A percentile compares a stretch with the other conserved stretches of the same genome.
Evolutionary conservation across 2,113 vertebrate genomes (phyloP).

Genomic region (Bos indicus): DNA sequence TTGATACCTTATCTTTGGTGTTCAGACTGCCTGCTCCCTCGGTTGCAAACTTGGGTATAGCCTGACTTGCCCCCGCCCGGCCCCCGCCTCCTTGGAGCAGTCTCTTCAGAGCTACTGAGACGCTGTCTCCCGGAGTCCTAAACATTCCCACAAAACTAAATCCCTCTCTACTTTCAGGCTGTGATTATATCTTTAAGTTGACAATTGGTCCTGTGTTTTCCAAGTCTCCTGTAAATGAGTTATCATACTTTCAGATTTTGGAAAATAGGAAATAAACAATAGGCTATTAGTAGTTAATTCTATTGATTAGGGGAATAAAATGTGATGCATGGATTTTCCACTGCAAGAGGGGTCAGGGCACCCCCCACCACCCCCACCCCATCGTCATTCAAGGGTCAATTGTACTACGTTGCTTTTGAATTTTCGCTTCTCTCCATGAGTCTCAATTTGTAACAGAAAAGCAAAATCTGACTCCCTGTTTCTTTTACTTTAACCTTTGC

Average conservation of each 20-base stretch:
- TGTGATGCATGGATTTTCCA: background rate
- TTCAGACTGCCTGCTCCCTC: background rate
- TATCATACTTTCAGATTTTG: background rate
- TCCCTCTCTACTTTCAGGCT: background rate
- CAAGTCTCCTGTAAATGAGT: background rate
- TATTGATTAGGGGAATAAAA: background rate
- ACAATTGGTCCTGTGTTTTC: background rate
- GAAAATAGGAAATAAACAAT: background rate
- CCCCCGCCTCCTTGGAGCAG: background rate
- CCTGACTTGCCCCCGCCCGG: background rate
- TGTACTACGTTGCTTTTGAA: background rate
- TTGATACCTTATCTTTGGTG: background rate
- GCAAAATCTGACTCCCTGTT: background rate
- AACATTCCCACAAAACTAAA: background rate
- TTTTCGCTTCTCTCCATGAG: rapidly evolving
- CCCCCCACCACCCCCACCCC: rapidly evolving
- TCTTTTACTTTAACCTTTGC: background rate
- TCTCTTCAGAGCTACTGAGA: background rate
- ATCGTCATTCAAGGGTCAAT: background rate
- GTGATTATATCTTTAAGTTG: background rate
- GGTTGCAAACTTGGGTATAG: background rate
- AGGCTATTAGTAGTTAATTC: background rate
- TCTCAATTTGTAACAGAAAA: background rate
- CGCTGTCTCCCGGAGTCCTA: background rate
- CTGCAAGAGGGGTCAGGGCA: background rate